These are phyloP conservation scores for Eupithecia dodoneata DNA, from an alignment of 2,888 invertebrate genomes.

Conservation along the genomic window DNA sequence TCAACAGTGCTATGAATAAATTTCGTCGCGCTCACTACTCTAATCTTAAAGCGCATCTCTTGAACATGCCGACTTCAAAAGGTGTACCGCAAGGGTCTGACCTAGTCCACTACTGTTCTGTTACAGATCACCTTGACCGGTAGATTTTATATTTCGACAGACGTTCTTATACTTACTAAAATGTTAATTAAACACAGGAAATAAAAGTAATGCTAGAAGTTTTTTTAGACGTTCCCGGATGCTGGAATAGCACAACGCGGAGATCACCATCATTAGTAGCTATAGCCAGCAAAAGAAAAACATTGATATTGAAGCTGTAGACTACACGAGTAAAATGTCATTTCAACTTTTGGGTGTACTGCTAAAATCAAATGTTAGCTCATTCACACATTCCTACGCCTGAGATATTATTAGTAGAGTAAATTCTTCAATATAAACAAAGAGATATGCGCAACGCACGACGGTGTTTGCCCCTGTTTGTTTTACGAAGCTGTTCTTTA, in stretches of 20 bases:
- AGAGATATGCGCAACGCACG: conserved; percentile 44
- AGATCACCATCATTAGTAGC: conserved; percentile 4
- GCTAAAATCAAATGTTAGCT: conserved; percentile 48
- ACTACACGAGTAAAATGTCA: not conserved
- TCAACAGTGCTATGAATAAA: conserved; percentile 15
- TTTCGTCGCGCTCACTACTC: conserved; percentile 44
- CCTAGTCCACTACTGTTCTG: conserved; percentile 53
- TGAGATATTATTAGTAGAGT: conserved; percentile 50
- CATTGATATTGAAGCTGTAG: not conserved
- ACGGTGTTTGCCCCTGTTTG: conserved; percentile 61
- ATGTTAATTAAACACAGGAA: conserved; percentile 33
- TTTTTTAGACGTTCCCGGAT: conserved; percentile 25
- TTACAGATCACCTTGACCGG: conserved; percentile 42
- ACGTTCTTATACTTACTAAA: conserved; percentile 21
- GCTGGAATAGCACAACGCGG: conserved; percentile 1
- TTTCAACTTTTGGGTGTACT: conserved; percentile 1
- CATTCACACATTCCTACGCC: conserved; percentile 46
- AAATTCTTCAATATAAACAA: conserved; percentile 59
- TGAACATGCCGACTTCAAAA: conserved; percentile 56
- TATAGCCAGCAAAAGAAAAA: not conserved
- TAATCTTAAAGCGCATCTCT: conserved; percentile 65
- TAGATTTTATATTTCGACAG: conserved; percentile 46
- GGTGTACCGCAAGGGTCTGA: conserved; percentile 59
- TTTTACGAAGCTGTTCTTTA: conserved; percentile 61
- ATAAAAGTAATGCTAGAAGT: conserved; percentile 17